Evolutionary conservation across 2,888 invertebrate genomes (phyloP), one percentile per base, ranked within the genome.

Genomic region (Nymphalis polychloros): DNA sequence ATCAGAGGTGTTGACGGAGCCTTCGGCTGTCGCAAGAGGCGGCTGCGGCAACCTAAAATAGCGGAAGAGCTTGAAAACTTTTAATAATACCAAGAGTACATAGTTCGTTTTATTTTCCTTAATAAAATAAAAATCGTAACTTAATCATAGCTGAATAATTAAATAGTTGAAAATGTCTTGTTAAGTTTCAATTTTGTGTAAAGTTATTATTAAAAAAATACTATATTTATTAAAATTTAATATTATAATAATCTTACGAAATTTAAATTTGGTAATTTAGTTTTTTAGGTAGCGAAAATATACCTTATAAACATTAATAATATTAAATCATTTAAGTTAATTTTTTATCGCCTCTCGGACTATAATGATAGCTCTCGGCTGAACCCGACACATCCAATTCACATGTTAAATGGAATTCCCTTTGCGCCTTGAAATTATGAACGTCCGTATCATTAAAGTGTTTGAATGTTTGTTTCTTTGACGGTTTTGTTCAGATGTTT

Each of bases 361-460:
- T 69, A 72, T 70, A 74, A 87, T 88, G 85, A 87, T 84, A 85
- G 86, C 81, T 79, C 84, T 84, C 84, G 78, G 86, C 74, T 73
- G 73, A 67, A 83, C 80, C 84, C 84, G 87, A 87, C 89, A 87
- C 74, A 76, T 78, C 86, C 91, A 91, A 92, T 92, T 92, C 92
- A 92, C 92, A 91, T 90, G 89, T 92, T 90, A 91, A 92, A 92
- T 90, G 90, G 87, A 89, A 88, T 87, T 87, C 87, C 88, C 87
- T 90, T 89, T 88, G 85, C 87, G 88, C 86, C 85, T 88, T 81
- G 77, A 88, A 88, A 89, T 90, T 89, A 88, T 81, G 82, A 84
- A 79, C 84, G 84, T 84, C 85, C 84, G 84, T 83, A 81, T 88
- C 89, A 90, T 90, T 90, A 90, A 89, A 87, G 84, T 90, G 89